Base-by-base conservation (phyloP, 2,113 vertebrate species). In the Labrus mixtus region DNA sequence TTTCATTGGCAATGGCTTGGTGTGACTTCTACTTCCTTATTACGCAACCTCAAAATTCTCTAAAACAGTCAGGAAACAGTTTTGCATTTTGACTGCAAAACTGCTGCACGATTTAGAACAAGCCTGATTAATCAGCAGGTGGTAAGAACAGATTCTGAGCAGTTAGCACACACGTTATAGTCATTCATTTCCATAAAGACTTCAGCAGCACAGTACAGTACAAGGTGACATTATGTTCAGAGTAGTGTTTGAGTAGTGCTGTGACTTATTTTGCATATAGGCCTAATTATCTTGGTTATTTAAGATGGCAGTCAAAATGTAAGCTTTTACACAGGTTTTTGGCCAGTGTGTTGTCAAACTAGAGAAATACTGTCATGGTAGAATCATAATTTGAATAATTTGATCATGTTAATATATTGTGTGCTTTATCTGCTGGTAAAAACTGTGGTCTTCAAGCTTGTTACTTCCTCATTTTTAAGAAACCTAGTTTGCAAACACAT, bases 281-380 rank as follows among this genome's bases (percentile, higher is more conserved):
- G n/a, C n/a, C n/a, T n/a, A 10, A n/a, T 51, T n/a, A 51, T 51
- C 45, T 56, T 19, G 7, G 7, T 17, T 17, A 29, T 74, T 78
- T 67, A 20, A 43, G 17, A 6, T 10, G 0, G 5, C 0, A 29
- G 11, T 63, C 4, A 12, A 51, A 53, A 20, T 63, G 51, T 20
- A 45, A 66, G 59, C 36, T 66, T 71, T 51, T 59, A 54, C 55
- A 46, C 29, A 17, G 46, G 46, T 48, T 17, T 48, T 20, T 12
- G 20, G 36, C 5, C 20, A n/a, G 6, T 65, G 51, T 37, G 2
- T 54, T 15, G n/a, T 46, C 15, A 54, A 12, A 33, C 29, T 33
- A 33, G 29, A 33, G 29, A 1, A 33, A 6, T 6, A 33, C 29
- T 33, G 29, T 33, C 29, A 6, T 33, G 29, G 6, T 33, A 33